Evolutionary conservation across 1,140 invertebrate species (phyloP), one percentile per base, ranked within the genome.

Genomic region (Achroia grisella): DNA sequence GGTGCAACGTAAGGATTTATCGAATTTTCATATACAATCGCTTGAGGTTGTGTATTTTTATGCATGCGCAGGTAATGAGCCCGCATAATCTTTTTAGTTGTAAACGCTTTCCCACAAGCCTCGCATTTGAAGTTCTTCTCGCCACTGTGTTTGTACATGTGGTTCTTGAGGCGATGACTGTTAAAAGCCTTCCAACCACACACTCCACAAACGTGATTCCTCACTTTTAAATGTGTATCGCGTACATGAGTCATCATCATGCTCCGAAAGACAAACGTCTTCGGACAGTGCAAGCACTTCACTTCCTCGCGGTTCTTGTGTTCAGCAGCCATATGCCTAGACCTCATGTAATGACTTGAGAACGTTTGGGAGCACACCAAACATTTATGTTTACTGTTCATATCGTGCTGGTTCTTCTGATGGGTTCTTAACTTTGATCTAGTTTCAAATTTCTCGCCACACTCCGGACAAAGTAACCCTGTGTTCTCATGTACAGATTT

Each of bases 111-210:
- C 1, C 88, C 88, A 64, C 93, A 95, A 10, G 89, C 76, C 1
- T 89, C 87, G 54, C 88, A 88, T 50, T 91, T 89, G 61, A 93
- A 92, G 14, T 93, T 93, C 37, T 91, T 89, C 54, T 93, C 91
- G 0, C 93, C 91, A 1, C 90, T 91, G 61, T 90, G 89, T 28
- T 80, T 77, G 1, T 84, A 62, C 71, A 87, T 80, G 41, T 89
- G 87, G 13, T 64, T 72, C 29, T 72, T 72, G 8, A 88, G 61
- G 8, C 76, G 73, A 1, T 75, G 63, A 27, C 71, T 72, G 39
- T 84, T 76, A 74, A 94, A 78, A 49, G 87, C 88, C 10, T 68
- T 75, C 39, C 80, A 68, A 4, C 46, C 50, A 39, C 78, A 82
- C 0, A 75, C 36, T 1, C 51, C 52, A 12, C 78, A 82, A 14